Evolutionary conservation across 2,888 invertebrate genomes (phyloP).

Genomic region (Diachrysia chrysitis): DNA sequence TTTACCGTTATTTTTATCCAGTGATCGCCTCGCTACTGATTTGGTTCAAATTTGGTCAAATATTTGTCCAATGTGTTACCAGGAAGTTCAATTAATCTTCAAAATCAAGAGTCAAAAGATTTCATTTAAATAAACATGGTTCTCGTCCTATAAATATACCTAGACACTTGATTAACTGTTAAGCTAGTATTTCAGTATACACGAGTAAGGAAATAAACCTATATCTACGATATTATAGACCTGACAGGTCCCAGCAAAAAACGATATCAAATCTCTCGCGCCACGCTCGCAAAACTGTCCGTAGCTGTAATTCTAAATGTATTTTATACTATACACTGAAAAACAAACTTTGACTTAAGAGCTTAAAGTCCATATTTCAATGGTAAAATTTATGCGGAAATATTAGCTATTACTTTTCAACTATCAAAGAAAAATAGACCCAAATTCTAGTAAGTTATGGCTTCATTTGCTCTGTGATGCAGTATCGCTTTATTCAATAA

Average conservation of each 20-base stretch:
- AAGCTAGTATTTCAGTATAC: not conserved
- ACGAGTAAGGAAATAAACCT: constrained; percentile 1
- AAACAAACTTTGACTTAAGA: not conserved
- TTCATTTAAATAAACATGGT: not conserved
- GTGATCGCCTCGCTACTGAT: too few species aligned
- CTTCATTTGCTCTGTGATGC: constrained; percentile 7
- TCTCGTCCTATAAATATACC: not conserved
- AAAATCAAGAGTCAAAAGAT: not conserved
- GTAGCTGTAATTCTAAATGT: constrained; percentile 45
- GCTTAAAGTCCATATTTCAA: constrained; percentile 15
- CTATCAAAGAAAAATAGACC: constrained; percentile 20
- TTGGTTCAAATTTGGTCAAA: too few species aligned
- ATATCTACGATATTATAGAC: constrained; percentile 23
- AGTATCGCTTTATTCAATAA: constrained; percentile 65
- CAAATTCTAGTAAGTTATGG: not conserved
- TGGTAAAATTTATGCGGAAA: constrained; percentile 32
- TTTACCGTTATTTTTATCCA: too few species aligned
- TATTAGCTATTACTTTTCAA: constrained; percentile 38
- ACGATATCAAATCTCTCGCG: constrained; percentile 56
- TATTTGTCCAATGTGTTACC: too few species aligned
- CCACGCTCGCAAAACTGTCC: constrained; percentile 35
- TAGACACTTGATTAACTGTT: not conserved
- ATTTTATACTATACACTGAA: constrained; percentile 28
- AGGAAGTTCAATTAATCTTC: not conserved
- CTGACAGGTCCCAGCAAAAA: constrained; percentile 41